These are phyloP conservation scores for Axinella damicornis DNA, from an alignment of 37 sponge, comb jelly and placozoan species.

Conservation along the genomic window DNA sequence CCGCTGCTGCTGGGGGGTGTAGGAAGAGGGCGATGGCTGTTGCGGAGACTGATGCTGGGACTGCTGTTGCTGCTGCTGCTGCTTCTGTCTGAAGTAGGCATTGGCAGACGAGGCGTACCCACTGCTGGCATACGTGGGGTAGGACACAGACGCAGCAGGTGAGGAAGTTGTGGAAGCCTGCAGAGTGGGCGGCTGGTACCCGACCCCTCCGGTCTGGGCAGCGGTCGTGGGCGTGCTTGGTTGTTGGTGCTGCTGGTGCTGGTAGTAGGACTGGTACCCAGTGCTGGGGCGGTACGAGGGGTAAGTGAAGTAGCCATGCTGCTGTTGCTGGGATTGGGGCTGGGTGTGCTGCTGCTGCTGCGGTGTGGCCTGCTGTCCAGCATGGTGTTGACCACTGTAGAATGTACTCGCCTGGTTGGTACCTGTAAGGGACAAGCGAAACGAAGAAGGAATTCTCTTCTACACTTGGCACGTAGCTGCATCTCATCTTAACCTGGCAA, in stretches of 20 bases:
- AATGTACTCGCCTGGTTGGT: background rate
- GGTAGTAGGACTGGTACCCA: background rate
- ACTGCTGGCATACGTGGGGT: slow-evolving; percentile 12
- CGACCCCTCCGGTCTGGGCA: no score
- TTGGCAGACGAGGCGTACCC: background rate
- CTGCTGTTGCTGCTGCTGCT: background rate
- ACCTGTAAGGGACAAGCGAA: background rate
- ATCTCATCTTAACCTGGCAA: no score
- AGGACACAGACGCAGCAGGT: slow-evolving; percentile 10
- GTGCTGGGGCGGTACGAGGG: background rate
- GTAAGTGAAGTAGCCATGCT: no score
- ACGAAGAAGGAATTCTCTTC: background rate
- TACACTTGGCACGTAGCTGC: no score
- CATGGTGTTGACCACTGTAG: background rate
- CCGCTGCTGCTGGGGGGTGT: slow-evolving; percentile 57
- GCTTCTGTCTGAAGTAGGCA: slow-evolving; percentile 17
- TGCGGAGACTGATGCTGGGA: background rate
- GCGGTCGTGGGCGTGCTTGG: background rate
- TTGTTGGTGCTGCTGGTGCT: background rate
- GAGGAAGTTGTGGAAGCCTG: background rate
- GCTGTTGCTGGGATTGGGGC: background rate
- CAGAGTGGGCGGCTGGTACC: background rate
- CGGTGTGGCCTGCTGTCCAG: background rate
- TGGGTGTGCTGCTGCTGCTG: background rate
- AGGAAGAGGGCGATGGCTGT: background rate